Base-by-base conservation (phyloP, 2,113 vertebrate species). In the Ptychochromis oligacanthus region DNA sequence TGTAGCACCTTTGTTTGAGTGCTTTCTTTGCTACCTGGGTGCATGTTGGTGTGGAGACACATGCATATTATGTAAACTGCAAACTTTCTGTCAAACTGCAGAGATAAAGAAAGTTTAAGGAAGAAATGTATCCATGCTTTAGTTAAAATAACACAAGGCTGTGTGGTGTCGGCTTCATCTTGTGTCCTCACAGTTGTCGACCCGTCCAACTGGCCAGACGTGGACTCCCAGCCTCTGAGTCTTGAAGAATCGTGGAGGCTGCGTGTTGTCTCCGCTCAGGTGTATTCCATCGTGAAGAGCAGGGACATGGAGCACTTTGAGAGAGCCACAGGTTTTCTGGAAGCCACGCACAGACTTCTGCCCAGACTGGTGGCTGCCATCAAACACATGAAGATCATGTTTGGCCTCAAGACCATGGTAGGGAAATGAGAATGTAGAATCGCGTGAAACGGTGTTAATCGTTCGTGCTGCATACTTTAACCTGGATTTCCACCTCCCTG, bases 311-410 rank as follows among this genome's bases (percentile, higher is more conserved):
- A 84, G 65, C 91, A 80, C 67, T 96, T 93, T 83, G 94, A 93
- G 46, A 89, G 61, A 57, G 93, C 59, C 20, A 18, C 93, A 67
- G 28, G 61, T n/a, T 94, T 96, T 22, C 56, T 96, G 80, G 93
- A 96, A 7, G 49, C 77, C 22, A 92, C 81, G 1, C 65, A 93
- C 77, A 58, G 18, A 15, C 92, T 96, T 22, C 77, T 94, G 0
- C 96, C 96, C 40, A 34, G 22, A 20, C 89, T 96, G 49, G 94
- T 96, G 1, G 11, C 92, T 4, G 79, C 93, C 46, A 95, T 96
- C 80, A 95, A 95, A 88, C 95, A 96, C 89, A 95, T 96, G 95
- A 96, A 96, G 86, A 92, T 96, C 78, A 28, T 94, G 72, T 96
- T 95, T 83, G 95, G 95, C 49, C 89, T 96, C 5, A 95, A 95